Conservation (phyloP, 2,797 vertebrate genomes). For the Mycteria americana region DNA sequence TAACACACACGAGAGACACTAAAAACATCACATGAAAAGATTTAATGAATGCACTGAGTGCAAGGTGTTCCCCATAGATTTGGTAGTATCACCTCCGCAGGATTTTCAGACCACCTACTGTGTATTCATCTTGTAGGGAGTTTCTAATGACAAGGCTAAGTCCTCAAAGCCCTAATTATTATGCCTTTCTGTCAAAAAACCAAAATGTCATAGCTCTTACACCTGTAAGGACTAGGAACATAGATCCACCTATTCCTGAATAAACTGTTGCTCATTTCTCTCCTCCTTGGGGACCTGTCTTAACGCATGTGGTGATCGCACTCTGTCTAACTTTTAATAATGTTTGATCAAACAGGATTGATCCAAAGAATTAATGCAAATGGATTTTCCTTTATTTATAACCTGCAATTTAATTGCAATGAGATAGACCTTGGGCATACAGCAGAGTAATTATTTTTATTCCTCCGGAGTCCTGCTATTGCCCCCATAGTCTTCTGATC, state of each 20-base stretch:
- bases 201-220: not conserved
- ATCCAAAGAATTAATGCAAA: not conserved
- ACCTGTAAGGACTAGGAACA: not conserved
- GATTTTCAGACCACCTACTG: not conserved
- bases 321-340: not conserved
- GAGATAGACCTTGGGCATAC: not conserved
- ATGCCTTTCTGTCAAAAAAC: not conserved
- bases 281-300: not conserved
- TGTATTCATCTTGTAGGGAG: not conserved
- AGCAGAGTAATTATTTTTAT: not conserved
- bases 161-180: not conserved
- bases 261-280: not conserved
- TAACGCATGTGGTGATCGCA: not conserved
- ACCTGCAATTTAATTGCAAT: not conserved
- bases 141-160: not conserved
- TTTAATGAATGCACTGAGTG: slow-evolving; percentile 76
- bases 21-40: slow-evolving; percentile 23
- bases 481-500: not conserved
- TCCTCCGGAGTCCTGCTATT: not conserved
- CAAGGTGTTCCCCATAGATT: slow-evolving; percentile 56
- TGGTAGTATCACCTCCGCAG: not conserved
- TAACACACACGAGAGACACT: slow-evolving; percentile 8
- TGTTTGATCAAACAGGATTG: not conserved
- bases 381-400: not conserved
- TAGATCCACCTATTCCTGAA: not conserved